Conservation (phyloP, 2,113 vertebrate genomes). For the Anoura caudifer region DNA sequence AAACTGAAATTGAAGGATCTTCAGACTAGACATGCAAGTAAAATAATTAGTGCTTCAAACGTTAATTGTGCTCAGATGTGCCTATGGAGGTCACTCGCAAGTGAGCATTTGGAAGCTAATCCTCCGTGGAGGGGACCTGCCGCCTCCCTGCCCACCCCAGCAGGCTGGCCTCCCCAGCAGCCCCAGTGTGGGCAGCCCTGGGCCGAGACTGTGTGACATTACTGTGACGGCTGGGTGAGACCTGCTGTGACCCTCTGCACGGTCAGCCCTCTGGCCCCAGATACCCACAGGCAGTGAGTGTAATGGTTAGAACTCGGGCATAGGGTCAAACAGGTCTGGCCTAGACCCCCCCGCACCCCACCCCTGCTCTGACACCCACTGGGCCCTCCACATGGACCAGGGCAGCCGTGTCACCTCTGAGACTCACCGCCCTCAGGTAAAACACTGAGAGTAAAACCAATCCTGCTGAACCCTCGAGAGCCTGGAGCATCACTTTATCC, state of each 20-base stretch:
- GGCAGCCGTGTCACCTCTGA: not conserved
- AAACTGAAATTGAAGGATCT: slow-evolving; percentile 65
- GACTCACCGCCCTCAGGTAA: too few species aligned
- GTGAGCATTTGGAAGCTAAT: not conserved
- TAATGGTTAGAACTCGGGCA: not conserved
- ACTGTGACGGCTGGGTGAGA: not conserved
- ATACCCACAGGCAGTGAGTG: not conserved
- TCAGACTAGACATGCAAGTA: slow-evolving; percentile 45
- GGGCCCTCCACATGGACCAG: fast-evolving
- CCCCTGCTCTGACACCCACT: not conserved
- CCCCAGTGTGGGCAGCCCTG: fast-evolving
- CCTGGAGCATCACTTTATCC: not conserved
- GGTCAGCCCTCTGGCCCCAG: not conserved
- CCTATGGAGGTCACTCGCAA: not conserved
- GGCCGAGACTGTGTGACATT: not conserved
- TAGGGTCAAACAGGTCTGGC: not conserved
- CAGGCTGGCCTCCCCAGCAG: not conserved
- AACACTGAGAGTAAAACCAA: not conserved
- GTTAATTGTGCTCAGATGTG: slow-evolving; percentile 64
- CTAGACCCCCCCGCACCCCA: not conserved
- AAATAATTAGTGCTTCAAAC: slow-evolving; percentile 74
- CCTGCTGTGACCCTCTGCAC: not conserved
- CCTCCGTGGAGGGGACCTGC: not conserved
- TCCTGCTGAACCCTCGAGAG: not conserved
- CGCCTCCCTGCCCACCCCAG: not conserved